These are phyloP conservation scores for Chaetodon trifascialis DNA, from an alignment of 2,113 vertebrate species.

Conservation along the genomic window DNA sequence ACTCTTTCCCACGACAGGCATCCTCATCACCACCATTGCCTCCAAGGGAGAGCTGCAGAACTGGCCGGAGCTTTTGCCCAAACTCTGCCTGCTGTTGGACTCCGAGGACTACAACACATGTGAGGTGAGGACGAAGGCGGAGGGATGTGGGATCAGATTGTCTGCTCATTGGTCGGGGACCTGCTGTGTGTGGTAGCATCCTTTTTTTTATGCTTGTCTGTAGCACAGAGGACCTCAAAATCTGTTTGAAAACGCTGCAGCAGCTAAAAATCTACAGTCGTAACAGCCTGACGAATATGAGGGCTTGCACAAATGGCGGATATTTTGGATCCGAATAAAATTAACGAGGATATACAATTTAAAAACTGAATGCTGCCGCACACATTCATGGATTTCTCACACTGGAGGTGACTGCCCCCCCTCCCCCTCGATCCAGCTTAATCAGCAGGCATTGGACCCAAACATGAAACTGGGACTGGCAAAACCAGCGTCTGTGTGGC, in stretches of 20 bases:
- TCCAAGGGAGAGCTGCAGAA: conserved; percentile 98
- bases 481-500: neutral
- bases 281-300: neutral
- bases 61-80: conserved; percentile 97
- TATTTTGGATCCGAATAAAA: neutral
- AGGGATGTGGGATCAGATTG: neutral
- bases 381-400: neutral
- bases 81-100: conserved; percentile 94
- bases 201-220: neutral
- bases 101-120: conserved; percentile 99
- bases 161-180: neutral
- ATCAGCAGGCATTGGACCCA: neutral
- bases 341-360: neutral
- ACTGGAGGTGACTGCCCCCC: too few species aligned
- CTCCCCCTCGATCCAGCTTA: neutral
- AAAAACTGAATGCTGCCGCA: neutral
- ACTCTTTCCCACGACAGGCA: conserved; percentile 84
- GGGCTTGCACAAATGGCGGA: neutral
- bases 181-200: neutral
- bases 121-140: conserved; percentile 85
- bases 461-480: neutral
- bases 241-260: neutral
- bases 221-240: too few species aligned
- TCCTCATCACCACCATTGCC: conserved; percentile 98
- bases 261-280: neutral